These are phyloP conservation scores for Lacerta bilineata DNA, from an alignment of 2,797 vertebrate species.

Conservation along the genomic window DNA sequence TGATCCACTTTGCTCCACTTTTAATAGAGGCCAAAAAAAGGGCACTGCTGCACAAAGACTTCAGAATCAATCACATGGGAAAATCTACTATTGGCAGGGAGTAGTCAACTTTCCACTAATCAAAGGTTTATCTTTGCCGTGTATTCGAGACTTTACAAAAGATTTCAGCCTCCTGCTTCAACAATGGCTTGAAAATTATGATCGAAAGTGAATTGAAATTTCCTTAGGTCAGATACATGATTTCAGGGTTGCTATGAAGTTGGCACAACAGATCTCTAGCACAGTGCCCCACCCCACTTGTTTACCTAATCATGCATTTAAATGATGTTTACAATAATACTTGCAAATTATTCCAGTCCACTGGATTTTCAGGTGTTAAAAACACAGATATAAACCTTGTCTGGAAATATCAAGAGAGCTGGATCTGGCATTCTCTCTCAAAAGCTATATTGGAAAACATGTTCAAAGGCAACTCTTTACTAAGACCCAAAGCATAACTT, in stretches of 20 bases:
- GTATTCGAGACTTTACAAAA: conserved; percentile 8
- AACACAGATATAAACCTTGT: conserved; percentile 60
- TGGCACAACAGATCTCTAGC: neutral
- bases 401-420: conserved; percentile 49
- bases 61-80: conserved; percentile 27
- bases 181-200: conserved; percentile 2
- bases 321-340: conserved; percentile 25
- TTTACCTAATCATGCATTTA: conserved; percentile 48
- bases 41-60: conserved; percentile 53
- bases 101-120: conserved; percentile 44
- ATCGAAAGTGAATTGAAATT: neutral
- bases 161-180: conserved; percentile 2
- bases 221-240: neutral
- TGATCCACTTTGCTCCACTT: no score
- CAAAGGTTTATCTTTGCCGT: conserved; percentile 38
- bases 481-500: conserved; percentile 67
- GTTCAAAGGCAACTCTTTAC: conserved; percentile 53
- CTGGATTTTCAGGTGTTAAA: conserved; percentile 59
- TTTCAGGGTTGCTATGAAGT: conserved; percentile 23
- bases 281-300: conserved; percentile 5
- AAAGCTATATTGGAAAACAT: conserved; percentile 43
- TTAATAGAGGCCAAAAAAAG: conserved; percentile 58
- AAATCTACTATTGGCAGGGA: conserved; percentile 41
- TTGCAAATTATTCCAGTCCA: conserved; percentile 41
- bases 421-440: conserved; percentile 20